These are phyloP conservation scores for Hydropsyche tenuis DNA, from an alignment of 1,140 invertebrate species.

Conservation along the genomic window DNA sequence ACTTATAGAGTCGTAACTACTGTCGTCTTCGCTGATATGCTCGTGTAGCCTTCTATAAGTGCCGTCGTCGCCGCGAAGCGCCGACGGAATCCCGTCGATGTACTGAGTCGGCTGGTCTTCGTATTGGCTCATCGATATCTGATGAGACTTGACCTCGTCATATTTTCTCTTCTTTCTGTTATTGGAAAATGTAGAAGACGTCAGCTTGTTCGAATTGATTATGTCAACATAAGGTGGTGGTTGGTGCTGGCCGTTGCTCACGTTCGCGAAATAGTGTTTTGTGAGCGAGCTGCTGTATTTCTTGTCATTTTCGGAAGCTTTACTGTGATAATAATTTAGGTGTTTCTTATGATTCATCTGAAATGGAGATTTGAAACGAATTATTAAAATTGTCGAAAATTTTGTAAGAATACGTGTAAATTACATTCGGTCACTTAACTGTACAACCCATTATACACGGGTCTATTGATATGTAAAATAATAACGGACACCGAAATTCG, in stretches of 20 bases:
- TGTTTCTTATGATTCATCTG: constrained; percentile 27
- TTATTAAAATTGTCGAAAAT: too few relatives aligned
- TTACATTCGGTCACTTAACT: too few relatives aligned
- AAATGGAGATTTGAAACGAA: too few relatives aligned
- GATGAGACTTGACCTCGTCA: background rate
- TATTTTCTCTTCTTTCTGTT: constrained; percentile 16
- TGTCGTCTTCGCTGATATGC: constrained; percentile 22
- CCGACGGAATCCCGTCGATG: constrained; percentile 19
- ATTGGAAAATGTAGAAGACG: background rate
- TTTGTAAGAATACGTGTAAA: too few relatives aligned
- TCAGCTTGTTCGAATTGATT: background rate
- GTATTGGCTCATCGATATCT: background rate
- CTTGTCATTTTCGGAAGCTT: constrained; percentile 1
- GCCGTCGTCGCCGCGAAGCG: constrained; percentile 14
- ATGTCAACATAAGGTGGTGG: background rate
- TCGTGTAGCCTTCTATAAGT: constrained; percentile 27
- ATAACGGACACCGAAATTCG: too few relatives aligned
- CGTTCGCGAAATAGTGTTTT: background rate
- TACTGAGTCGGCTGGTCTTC: background rate
- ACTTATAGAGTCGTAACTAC: constrained; percentile 39
- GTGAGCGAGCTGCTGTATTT: background rate
- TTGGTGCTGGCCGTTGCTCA: background rate
- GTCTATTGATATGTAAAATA: too few relatives aligned
- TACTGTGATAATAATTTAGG: background rate
- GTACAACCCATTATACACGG: too few relatives aligned